phyloP scores from a whole-genome alignment of 2,888 invertebrate species.

The Cataglyphis altisquamis region DNA sequence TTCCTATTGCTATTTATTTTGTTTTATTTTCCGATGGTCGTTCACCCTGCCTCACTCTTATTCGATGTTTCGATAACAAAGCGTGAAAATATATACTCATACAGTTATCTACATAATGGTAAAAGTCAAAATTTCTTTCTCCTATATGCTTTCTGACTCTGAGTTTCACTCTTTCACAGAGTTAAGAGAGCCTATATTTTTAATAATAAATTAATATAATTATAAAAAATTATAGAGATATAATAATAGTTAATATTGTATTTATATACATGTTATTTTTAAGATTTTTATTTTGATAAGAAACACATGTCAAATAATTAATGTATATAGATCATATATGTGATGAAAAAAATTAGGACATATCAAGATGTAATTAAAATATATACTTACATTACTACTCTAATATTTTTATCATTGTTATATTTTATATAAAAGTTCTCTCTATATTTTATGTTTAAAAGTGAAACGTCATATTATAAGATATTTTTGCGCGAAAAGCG shows the following conservation, averaged over 20 bases:
- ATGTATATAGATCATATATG: slow-evolving; percentile 1
- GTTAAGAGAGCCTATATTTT: background rate
- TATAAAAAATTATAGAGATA: background rate
- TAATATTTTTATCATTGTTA: background rate
- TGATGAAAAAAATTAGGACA: background rate
- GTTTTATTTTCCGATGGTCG: slow-evolving; percentile 24
- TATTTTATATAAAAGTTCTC: background rate
- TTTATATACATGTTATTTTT: background rate
- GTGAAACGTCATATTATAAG: background rate
- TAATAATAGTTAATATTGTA: background rate
- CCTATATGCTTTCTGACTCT: background rate
- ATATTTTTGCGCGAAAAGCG: background rate
- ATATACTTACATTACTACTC: background rate
- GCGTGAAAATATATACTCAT: slow-evolving; percentile 38
- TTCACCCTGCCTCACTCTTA: background rate
- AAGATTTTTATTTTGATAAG: background rate
- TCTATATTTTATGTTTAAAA: slow-evolving; percentile 1
- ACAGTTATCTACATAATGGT: background rate
- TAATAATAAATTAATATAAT: slow-evolving; percentile 3
- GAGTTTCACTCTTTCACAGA: background rate
- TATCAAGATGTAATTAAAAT: background rate
- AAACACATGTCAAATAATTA: background rate
- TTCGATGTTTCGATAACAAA: slow-evolving; percentile 62
- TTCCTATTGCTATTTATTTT: slow-evolving; percentile 59
- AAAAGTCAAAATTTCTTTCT: slow-evolving; percentile 5